Base-by-base conservation (phyloP, 1,140 invertebrate species). In the Caenorhabditis inopinata region DNA sequence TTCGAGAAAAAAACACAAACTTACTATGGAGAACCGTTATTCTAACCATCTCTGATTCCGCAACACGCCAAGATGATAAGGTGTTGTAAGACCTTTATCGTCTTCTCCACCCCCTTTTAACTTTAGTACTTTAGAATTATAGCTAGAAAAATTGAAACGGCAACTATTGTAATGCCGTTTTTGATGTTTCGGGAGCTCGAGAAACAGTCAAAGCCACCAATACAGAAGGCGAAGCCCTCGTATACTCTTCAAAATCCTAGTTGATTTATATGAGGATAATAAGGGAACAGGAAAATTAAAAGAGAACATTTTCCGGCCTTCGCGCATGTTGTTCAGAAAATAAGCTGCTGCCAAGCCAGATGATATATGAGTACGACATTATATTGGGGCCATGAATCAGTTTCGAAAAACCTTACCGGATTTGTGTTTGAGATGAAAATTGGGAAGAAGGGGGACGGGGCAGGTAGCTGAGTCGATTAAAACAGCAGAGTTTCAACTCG, bases 351-450 rank as follows among this genome's bases (percentile, higher is more conserved):
- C 58, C 58, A 68, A 68, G 58, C 32, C 32, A 1, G n/a, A 68
- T 68, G 58, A 68, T 68, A 68, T 68, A 68, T 68, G 58, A 35
- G 38, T 68, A 68, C 38, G 58, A 38, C 58, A 68, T 38, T 68
- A 38, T 18, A 18, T 68, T 18, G 58, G 58, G 58, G 16, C 32
- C 58, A 68, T 68, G 58, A 38, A 68, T 68, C 58, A 68, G 32
- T 21, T 58, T 58, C 9, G 49, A 29, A 58, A 68, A 68, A 68
- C 58, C 58, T 68, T 68, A 68, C 58, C 58, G 58, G 58, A 68
- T 68, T 68, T 68, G 58, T 38, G 58, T 11, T 3, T 68, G 35
- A 5, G 58, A 68, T 21, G 21, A 32, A 45, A 45, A 9, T 29
- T 11, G 35, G 16, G 2, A 45, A 45, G 18, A 47, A 25, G 2